These are phyloP conservation scores for Serranus cabrilla DNA, from an alignment of 2,797 vertebrate genomes.

Conservation along the genomic window DNA sequence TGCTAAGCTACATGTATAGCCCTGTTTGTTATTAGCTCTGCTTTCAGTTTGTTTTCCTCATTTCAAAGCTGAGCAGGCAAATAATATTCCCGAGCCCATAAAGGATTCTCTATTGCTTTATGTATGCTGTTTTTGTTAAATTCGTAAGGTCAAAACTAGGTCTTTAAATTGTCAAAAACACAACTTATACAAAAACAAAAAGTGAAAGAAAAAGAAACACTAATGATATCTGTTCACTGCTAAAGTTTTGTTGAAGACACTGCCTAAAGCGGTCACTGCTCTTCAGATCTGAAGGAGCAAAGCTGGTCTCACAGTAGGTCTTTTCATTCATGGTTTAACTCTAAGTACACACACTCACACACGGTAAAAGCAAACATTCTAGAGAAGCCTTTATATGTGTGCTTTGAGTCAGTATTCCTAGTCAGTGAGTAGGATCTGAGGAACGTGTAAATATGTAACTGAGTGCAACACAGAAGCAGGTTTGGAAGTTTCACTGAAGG, in stretches of 20 bases:
- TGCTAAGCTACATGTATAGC: too few species aligned
- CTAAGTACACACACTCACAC: conserved; percentile 13
- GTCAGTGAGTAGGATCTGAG: conserved; percentile 1
- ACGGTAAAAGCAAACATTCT: conserved; percentile 20
- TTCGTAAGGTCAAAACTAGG: too few species aligned
- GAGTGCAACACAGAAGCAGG: not conserved
- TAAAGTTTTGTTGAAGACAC: not conserved
- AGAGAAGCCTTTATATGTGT: not conserved
- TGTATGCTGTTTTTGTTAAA: too few species aligned
- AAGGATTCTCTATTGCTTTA: too few species aligned
- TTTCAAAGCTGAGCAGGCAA: too few species aligned
- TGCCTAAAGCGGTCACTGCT: not conserved
- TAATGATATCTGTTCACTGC: not conserved
- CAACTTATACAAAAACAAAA: not conserved
- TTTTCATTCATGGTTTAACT: conserved; percentile 47
- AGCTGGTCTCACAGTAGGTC: conserved; percentile 14
- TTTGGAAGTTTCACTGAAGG: not conserved
- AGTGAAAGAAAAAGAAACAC: not conserved
- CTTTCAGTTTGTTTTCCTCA: too few species aligned
- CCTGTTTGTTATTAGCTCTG: too few species aligned
- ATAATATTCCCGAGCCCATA: too few species aligned
- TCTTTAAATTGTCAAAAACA: not conserved
- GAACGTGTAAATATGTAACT: conserved; percentile 27
- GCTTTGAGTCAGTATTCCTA: not conserved
- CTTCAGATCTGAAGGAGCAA: not conserved